A percentile compares a stretch with the other conserved stretches of the same genome.
Evolutionary conservation across 1,140 invertebrate species (phyloP).

Genomic region (Chlorops oryzae): DNA sequence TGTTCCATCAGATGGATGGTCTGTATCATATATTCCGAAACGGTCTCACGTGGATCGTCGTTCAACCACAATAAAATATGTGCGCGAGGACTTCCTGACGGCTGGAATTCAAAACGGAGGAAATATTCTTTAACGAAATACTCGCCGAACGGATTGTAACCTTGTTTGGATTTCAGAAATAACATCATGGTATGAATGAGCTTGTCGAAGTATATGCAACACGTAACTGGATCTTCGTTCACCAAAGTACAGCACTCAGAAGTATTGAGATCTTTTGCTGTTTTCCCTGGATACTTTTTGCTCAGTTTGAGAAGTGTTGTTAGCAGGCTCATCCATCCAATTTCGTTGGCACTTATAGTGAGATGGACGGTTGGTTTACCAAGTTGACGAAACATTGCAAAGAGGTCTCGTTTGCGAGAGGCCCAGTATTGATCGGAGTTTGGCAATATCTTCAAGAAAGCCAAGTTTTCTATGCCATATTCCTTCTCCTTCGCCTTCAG

Average conservation of each 20-base stretch:
- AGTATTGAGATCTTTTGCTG: background rate
- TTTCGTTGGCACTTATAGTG: slow-evolving; percentile 37
- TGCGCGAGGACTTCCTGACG: slow-evolving; percentile 37
- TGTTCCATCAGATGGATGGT: slow-evolving; percentile 27
- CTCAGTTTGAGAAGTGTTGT: slow-evolving; percentile 22
- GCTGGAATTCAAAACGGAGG: slow-evolving; percentile 37
- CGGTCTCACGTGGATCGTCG: slow-evolving; percentile 21
- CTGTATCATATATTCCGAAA: slow-evolving; percentile 36
- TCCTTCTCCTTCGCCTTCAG: slow-evolving; percentile 12
- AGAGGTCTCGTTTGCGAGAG: slow-evolving; percentile 37
- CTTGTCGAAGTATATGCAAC: slow-evolving; percentile 8
- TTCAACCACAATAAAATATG: slow-evolving; percentile 43
- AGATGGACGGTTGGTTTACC: slow-evolving; percentile 33
- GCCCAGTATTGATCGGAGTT: slow-evolving; percentile 34
- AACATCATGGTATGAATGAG: background rate
- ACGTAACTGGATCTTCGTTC: slow-evolving; percentile 9
- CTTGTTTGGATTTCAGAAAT: slow-evolving; percentile 2
- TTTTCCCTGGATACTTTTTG: background rate
- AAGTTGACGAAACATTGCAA: slow-evolving; percentile 40
- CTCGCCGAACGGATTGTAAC: slow-evolving; percentile 14
- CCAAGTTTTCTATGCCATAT: background rate
- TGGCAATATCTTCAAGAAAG: slow-evolving; percentile 23
- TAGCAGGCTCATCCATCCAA: slow-evolving; percentile 25
- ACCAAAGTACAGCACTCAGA: background rate
- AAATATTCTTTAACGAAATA: slow-evolving; percentile 25